Base-by-base conservation (phyloP, 2,888 invertebrate genomes). In the Phorcus lineatus region DNA sequence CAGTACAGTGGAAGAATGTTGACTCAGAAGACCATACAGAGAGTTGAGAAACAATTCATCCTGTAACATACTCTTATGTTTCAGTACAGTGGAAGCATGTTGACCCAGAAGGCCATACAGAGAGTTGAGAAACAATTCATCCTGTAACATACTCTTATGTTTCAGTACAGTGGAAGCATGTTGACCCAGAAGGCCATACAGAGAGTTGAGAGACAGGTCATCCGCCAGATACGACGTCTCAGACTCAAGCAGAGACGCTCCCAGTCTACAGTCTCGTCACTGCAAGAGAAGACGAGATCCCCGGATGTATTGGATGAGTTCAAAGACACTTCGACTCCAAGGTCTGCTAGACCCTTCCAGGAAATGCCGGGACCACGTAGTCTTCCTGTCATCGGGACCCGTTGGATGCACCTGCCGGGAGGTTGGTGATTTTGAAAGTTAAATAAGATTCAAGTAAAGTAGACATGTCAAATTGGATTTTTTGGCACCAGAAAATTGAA, bases 321-420 rank as follows among this genome's bases (percentile, higher is more conserved):
- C 13, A 47, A 47, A n/a, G 70, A 70, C 16, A 6, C 70, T 3
- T 19, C 31, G 17, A 1, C 70, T 19, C 36, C 31, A n/a, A n/a
- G n/a, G 19, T 31, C 70, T 0, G 81, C 78, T 6, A 47, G 66
- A 28, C 79, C 81, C 4, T 81, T 81, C 52, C 24, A 47, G 7
- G 77, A 81, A 3, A 82, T 82, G 52, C 82, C 82, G 3, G 78
- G 74, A 7, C 80, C 82, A 2, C 36, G 57, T 67, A 75, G 67
- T 67, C 75, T 82, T 40, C 82, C 82, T 36, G 17, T 82, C 57
- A 78, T 82, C 16, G 82, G 82, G 4, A 82, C 82, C 11, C 47
- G 74, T 31, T 82, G 80, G 78, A 36, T 80, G 82, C 67, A 82
- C 70, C n/a, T 80, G 66, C 82, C 82, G 3, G 82, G 82, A 31